Evolutionary conservation across 2,797 vertebrate genomes (phyloP), one percentile per base, ranked within the genome.

Genomic region (Enoplosus armatus): DNA sequence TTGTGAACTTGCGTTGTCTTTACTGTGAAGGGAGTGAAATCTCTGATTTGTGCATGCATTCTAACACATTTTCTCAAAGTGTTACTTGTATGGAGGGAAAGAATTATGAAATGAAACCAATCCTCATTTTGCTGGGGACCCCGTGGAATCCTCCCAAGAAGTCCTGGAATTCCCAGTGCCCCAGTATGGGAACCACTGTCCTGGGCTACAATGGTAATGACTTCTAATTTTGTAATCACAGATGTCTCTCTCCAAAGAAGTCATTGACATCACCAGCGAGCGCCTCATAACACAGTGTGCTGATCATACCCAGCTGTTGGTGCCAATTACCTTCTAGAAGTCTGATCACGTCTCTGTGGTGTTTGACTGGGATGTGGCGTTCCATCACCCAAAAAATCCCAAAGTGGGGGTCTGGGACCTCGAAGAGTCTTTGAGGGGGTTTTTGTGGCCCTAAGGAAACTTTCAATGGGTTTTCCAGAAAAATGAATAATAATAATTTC

Each of bases 181-280:
- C 77, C 80, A 66, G 76, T 86, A 82, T 75, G 83, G 83, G 63
- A 82, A 58, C 33, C 74, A 35, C 51, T 81, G 72, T 84, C 83
- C 83, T 79, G 63, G 72, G 80, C 60, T 63, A 81, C 79, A 87
- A 77, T 79, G 64, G 80, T 92, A 86, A 92, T 92, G 89, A 88
- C 77, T 91, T 91, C 59, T 80, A 86, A 90, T 91, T 84, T 89
- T 88, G 73, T 90, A 89, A 90, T 93, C 90, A 91, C 85, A 90
- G 89, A 89, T 86, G 86, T 89, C 83, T 79, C 84, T 81, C 90
- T 86, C 45, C 41, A 71, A 85, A 89, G 86, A 89, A 86, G 88
- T 89, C 92, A 82, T 84, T 89, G 91, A 89, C 88, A 90, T 91
- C 91, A 87, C 90, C 89, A 89, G 76, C 31, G 80, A 77, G 85